A percentile compares a stretch with the other conserved stretches of the same genome.
phyloP scores from a whole-genome alignment of 2,888 invertebrate genomes.

The Acutogordius australiensis region DNA sequence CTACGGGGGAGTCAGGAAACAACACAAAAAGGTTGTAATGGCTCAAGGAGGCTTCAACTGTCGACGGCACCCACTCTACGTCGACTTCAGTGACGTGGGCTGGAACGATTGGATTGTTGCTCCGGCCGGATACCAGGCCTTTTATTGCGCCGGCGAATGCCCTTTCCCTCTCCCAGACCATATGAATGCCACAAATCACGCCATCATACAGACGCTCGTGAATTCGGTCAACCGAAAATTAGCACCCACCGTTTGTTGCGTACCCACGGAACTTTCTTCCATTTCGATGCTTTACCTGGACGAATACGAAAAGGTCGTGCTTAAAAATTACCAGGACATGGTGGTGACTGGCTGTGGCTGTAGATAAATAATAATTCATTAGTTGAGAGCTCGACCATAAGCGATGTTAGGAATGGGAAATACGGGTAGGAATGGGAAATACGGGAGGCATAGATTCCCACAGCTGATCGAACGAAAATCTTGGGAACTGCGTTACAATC shows the following conservation, averaged over 20 bases:
- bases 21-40: too few relatives aligned
- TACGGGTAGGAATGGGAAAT: too few relatives aligned
- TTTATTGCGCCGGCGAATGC: conserved; percentile 76
- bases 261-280: conserved; percentile 65
- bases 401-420: too few relatives aligned
- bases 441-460: too few relatives aligned
- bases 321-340: conserved; percentile 98
- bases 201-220: conserved; percentile 81
- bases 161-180: conserved; percentile 70
- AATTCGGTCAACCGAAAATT: conserved; percentile 61
- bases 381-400: too few relatives aligned
- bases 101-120: conserved; percentile 98
- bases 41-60: too few relatives aligned
- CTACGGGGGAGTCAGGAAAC: too few relatives aligned
- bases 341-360: conserved; percentile 89
- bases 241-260: conserved; percentile 84
- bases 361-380: too few relatives aligned
- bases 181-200: conserved; percentile 85
- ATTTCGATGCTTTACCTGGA: conserved; percentile 89
- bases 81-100: conserved; percentile 77
- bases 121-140: conserved; percentile 76
- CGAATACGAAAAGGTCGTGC: conserved; percentile 65
- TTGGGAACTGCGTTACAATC: too few relatives aligned
- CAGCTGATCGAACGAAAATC: too few relatives aligned
- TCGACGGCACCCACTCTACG: conserved; percentile 55